Conservation (phyloP, 2,888 invertebrate species). For the Rambutsinella grinnellia region DNA sequence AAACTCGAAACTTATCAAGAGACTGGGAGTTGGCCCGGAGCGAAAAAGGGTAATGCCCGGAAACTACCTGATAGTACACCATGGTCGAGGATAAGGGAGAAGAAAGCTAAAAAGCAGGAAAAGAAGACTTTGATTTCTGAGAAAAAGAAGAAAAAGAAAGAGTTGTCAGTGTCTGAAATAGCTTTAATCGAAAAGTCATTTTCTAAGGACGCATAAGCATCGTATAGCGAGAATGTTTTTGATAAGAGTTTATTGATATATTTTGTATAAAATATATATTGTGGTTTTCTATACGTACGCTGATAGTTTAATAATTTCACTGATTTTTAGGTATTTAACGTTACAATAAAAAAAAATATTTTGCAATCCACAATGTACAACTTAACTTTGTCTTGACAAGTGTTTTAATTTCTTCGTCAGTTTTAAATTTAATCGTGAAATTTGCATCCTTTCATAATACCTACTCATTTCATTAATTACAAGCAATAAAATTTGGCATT, state of each 20-base stretch:
- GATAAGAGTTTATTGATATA: too few species aligned
- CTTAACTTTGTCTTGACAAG: too few species aligned
- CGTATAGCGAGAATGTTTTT: too few species aligned
- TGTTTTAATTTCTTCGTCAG: too few species aligned
- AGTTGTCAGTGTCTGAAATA: slow-evolving; percentile 80
- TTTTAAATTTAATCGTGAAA: too few species aligned
- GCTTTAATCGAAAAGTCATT: slow-evolving; percentile 77
- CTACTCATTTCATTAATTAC: too few species aligned
- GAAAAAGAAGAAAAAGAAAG: slow-evolving; percentile 70
- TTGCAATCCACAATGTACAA: too few species aligned
- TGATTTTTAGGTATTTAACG: too few species aligned
- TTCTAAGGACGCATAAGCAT: background rate
- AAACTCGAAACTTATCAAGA: slow-evolving; percentile 80
- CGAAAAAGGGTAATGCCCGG: slow-evolving; percentile 74
- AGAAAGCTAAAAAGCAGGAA: slow-evolving; percentile 72
- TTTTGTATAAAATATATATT: background rate
- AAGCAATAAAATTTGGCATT: too few species aligned
- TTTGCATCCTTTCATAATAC: too few species aligned
- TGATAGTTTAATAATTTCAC: too few species aligned
- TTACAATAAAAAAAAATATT: too few species aligned
- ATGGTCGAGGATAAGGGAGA: slow-evolving; percentile 72
- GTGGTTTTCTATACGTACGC: background rate
- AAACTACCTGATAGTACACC: slow-evolving; percentile 70
- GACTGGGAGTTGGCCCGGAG: slow-evolving; percentile 83
- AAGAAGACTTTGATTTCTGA: slow-evolving; percentile 70